Conservation (phyloP, 2,797 vertebrate genomes). For the Crocodylus rhombifer region DNA sequence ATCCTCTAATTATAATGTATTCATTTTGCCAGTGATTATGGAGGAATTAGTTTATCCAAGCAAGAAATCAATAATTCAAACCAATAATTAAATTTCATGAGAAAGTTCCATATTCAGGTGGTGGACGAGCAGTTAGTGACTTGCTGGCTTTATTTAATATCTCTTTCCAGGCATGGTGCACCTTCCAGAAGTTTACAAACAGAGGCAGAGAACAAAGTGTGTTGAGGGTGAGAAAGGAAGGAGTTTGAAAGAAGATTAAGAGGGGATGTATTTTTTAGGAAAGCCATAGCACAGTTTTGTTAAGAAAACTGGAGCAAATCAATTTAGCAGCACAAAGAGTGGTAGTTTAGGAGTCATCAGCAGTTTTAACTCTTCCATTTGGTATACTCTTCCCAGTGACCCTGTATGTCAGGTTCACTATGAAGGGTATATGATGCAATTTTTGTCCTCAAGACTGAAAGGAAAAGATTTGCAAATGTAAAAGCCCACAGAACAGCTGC, state of each 20-base stretch:
- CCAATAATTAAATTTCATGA: conserved; percentile 70
- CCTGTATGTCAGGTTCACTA: background rate
- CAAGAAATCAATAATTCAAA: conserved; percentile 78
- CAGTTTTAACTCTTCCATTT: background rate
- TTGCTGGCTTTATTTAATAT: conserved; percentile 62
- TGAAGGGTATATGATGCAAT: background rate
- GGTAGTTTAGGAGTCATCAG: background rate
- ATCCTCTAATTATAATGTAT: conserved; percentile 71
- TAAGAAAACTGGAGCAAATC: background rate
- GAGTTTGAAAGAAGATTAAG: background rate
- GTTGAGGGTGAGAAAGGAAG: background rate
- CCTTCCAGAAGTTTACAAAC: conserved; percentile 21
- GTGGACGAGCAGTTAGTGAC: conserved; percentile 13
- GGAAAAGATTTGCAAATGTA: background rate
- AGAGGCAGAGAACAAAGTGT: background rate
- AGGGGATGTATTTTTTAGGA: background rate
- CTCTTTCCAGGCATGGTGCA: background rate
- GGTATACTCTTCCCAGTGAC: background rate
- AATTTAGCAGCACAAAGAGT: background rate
- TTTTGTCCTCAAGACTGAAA: background rate
- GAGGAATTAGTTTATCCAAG: conserved; percentile 73
- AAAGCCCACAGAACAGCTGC: background rate
- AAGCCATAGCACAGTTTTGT: background rate
- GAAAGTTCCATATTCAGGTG: conserved; percentile 36
- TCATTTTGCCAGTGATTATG: conserved; percentile 68